Percentiles rank a stretch among this genome's conserved stretches.
Evolutionary conservation across 2,797 vertebrate genomes (phyloP).

Genomic region (Enoplosus armatus): DNA sequence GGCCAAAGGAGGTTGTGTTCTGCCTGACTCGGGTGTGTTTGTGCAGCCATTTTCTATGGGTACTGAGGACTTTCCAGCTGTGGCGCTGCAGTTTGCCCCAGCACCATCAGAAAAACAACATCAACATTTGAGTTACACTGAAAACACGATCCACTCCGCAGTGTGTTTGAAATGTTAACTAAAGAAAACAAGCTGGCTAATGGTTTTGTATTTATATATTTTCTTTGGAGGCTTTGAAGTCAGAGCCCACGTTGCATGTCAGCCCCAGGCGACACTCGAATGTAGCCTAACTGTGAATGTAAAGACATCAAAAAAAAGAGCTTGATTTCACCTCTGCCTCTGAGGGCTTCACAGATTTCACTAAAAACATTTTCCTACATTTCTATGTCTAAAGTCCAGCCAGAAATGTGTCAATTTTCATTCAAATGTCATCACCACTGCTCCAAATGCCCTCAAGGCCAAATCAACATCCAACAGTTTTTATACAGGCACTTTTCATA

Average conservation of each 20-base stretch:
- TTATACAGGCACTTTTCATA: neutral
- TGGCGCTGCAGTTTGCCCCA: slow-evolving; percentile 58
- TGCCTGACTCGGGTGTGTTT: slow-evolving; percentile 61
- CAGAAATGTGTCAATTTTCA: neutral
- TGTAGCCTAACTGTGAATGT: slow-evolving; percentile 68
- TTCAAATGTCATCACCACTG: neutral
- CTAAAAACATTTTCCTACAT: slow-evolving; percentile 11
- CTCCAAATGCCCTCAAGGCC: neutral
- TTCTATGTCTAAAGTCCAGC: neutral
- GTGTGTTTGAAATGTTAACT: slow-evolving; percentile 86
- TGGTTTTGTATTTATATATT: slow-evolving; percentile 87
- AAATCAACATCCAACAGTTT: neutral
- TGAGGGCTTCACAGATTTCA: slow-evolving; percentile 34
- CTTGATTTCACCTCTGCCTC: slow-evolving; percentile 66
- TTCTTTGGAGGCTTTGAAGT: slow-evolving; percentile 85
- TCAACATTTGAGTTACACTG: slow-evolving; percentile 68
- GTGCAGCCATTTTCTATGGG: slow-evolving; percentile 59
- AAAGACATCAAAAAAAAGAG: slow-evolving; percentile 56
- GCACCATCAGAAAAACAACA: slow-evolving; percentile 78
- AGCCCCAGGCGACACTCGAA: slow-evolving; percentile 64
- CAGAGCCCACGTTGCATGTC: slow-evolving; percentile 67
- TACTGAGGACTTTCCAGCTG: slow-evolving; percentile 70
- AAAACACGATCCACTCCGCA: slow-evolving; percentile 77
- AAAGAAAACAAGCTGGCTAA: slow-evolving; percentile 85
- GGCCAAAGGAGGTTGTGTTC: slow-evolving; percentile 58